Evolutionary conservation across 2,797 vertebrate species (phyloP).

Genomic region (Coreius guichenoti): DNA sequence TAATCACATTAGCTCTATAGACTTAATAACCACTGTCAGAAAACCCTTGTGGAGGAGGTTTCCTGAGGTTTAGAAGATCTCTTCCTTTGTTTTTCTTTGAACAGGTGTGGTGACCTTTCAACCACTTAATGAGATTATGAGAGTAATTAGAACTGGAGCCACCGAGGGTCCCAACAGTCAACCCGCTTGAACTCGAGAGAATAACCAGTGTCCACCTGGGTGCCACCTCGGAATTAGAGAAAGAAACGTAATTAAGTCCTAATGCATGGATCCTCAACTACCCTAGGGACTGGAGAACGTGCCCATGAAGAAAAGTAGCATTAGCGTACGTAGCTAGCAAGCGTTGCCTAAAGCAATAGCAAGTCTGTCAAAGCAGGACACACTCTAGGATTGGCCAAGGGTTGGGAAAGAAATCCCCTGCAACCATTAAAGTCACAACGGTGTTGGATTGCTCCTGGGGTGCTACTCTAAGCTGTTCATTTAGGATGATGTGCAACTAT

Average conservation of each 20-base stretch:
- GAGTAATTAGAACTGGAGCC: slow-evolving; percentile 76
- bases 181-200: slow-evolving; percentile 55
- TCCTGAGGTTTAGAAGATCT: slow-evolving; percentile 53
- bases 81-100: slow-evolving; percentile 54
- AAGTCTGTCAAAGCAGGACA: slow-evolving; percentile 17
- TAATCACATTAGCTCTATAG: slow-evolving; percentile 60
- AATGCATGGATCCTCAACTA: slow-evolving; percentile 47
- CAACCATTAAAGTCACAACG: slow-evolving; percentile 70
- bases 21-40: slow-evolving; percentile 62
- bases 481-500: slow-evolving; percentile 82
- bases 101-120: slow-evolving; percentile 74
- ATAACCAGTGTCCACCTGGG: slow-evolving; percentile 61
- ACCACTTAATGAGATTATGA: slow-evolving; percentile 79
- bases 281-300: slow-evolving; percentile 24
- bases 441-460: slow-evolving; percentile 77
- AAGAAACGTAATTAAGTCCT: slow-evolving; percentile 76
- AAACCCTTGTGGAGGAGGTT: slow-evolving; percentile 69
- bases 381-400: slow-evolving; percentile 33
- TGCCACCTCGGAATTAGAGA: slow-evolving; percentile 63
- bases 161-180: slow-evolving; percentile 60
- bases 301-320: slow-evolving; percentile 18
- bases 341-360: slow-evolving; percentile 20
- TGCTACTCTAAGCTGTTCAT: slow-evolving; percentile 77
- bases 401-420: slow-evolving; percentile 53
- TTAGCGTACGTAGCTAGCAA: not conserved